phyloP scores from a whole-genome alignment of 2,888 invertebrate genomes.

The Apodemia duryi region DNA sequence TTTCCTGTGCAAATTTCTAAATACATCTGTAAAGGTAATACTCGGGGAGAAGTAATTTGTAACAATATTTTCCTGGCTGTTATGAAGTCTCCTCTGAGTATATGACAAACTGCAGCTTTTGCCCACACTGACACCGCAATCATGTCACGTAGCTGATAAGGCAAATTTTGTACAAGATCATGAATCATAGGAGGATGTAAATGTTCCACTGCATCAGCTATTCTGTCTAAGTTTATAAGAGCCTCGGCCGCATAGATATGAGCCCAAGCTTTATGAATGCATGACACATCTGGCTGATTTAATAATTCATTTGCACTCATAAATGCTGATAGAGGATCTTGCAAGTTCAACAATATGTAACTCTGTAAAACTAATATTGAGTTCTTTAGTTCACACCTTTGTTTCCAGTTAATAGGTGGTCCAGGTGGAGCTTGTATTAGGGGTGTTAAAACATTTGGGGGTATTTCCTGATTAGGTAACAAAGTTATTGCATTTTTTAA shows the following conservation, averaged over 20 bases:
- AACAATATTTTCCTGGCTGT: slow-evolving; percentile 69
- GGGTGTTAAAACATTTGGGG: slow-evolving; percentile 48
- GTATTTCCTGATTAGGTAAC: slow-evolving; percentile 79
- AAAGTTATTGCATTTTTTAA: slow-evolving; percentile 89
- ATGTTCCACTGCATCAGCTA: slow-evolving; percentile 90
- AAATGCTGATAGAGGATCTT: slow-evolving; percentile 89
- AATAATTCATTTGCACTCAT: slow-evolving; percentile 88
- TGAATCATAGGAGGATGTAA: slow-evolving; percentile 87
- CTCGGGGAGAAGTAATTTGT: slow-evolving; percentile 70
- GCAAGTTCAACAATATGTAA: slow-evolving; percentile 90
- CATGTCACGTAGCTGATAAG: slow-evolving; percentile 65
- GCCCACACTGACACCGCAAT: slow-evolving; percentile 74
- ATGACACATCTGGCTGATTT: slow-evolving; percentile 80
- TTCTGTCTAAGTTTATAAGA: slow-evolving; percentile 88
- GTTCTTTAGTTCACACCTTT: slow-evolving; percentile 80
- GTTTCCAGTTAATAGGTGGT: slow-evolving; percentile 80
- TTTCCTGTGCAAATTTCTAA: slow-evolving; percentile 77
- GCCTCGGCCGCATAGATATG: slow-evolving; percentile 95
- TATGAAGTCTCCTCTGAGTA: slow-evolving; percentile 64
- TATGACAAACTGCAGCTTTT: slow-evolving; percentile 74
- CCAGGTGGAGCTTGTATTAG: slow-evolving; percentile 80
- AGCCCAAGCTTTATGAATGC: slow-evolving; percentile 84
- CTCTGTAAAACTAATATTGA: slow-evolving; percentile 88
- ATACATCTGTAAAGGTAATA: slow-evolving; percentile 76
- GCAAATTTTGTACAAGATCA: slow-evolving; percentile 65